A percentile compares a stretch with the other conserved stretches of the same genome.
phyloP scores from a whole-genome alignment of 2,888 invertebrate genomes.

The Drosophila merina region DNA sequence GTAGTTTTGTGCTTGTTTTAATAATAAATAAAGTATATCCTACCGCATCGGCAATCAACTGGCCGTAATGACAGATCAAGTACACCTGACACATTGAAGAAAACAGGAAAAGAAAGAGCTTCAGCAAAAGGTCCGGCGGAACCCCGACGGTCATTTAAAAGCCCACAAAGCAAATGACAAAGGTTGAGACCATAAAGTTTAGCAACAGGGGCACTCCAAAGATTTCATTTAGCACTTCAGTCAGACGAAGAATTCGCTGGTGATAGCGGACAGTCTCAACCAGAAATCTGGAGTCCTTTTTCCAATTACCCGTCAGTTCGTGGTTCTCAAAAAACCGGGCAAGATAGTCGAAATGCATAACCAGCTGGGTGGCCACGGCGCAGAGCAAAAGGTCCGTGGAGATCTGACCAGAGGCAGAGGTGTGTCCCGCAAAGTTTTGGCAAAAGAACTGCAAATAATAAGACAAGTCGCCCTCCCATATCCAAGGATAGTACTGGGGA shows the following conservation, averaged over 20 bases:
- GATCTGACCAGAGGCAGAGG: slow-evolving; percentile 75
- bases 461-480: slow-evolving; percentile 61
- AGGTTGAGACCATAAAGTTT: slow-evolving; percentile 79
- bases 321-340: slow-evolving; percentile 43
- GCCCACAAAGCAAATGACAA: slow-evolving; percentile 82
- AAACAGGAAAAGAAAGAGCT: slow-evolving; percentile 71
- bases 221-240: slow-evolving; percentile 69
- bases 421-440: slow-evolving; percentile 70
- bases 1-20: no score
- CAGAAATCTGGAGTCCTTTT: slow-evolving; percentile 40
- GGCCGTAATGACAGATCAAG: slow-evolving; percentile 78
- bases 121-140: slow-evolving; percentile 62
- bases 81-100: slow-evolving; percentile 74
- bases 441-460: slow-evolving; percentile 66
- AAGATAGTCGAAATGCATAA: slow-evolving; percentile 81
- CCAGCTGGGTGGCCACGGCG: slow-evolving; percentile 72
- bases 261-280: slow-evolving; percentile 73
- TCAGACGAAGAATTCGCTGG: slow-evolving; percentile 56
- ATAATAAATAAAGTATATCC: slow-evolving; percentile 2
- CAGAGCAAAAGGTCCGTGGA: slow-evolving; percentile 79
- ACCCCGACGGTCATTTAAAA: slow-evolving; percentile 79
- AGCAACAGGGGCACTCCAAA: slow-evolving; percentile 80
- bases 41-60: slow-evolving; percentile 73
- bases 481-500: slow-evolving; percentile 66
- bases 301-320: slow-evolving; percentile 42